Evolutionary conservation across 2,888 invertebrate species (phyloP).

Genomic region (Choreutis nemorana): DNA sequence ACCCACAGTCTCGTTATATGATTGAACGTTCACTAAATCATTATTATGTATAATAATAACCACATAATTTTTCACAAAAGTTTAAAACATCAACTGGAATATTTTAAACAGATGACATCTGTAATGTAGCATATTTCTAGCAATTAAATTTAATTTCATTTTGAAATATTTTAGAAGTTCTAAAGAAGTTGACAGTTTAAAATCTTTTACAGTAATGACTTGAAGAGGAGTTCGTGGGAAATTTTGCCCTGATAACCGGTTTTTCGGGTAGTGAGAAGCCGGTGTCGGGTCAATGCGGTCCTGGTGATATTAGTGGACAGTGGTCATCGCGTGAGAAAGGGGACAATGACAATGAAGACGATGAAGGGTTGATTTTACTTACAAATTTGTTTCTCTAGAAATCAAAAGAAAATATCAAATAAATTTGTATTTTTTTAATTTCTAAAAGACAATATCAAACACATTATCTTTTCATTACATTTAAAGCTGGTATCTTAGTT

Average conservation of each 20-base stretch:
- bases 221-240: constrained; percentile 21
- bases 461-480: too few relatives aligned
- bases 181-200: too few relatives aligned
- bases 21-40: too few relatives aligned
- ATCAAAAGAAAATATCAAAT: constrained; percentile 12
- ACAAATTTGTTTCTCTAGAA: constrained; percentile 1
- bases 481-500: too few relatives aligned
- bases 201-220: background rate
- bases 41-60: too few relatives aligned
- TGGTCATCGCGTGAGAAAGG: constrained; percentile 12
- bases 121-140: too few relatives aligned
- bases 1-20: too few relatives aligned
- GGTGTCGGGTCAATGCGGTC: constrained; percentile 18
- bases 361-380: background rate
- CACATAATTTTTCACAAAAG: too few relatives aligned
- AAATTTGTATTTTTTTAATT: constrained; percentile 13
- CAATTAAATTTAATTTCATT: too few relatives aligned
- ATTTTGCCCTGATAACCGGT: constrained; percentile 26
- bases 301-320: constrained; percentile 16
- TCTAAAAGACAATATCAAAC: background rate
- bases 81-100: too few relatives aligned
- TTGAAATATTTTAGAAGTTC: too few relatives aligned
- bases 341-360: constrained; percentile 7
- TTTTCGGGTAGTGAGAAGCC: constrained; percentile 20
- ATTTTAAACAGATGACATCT: too few relatives aligned